Evolutionary conservation across 2,888 invertebrate species (phyloP).

Genomic region (Resseliella maxima): DNA sequence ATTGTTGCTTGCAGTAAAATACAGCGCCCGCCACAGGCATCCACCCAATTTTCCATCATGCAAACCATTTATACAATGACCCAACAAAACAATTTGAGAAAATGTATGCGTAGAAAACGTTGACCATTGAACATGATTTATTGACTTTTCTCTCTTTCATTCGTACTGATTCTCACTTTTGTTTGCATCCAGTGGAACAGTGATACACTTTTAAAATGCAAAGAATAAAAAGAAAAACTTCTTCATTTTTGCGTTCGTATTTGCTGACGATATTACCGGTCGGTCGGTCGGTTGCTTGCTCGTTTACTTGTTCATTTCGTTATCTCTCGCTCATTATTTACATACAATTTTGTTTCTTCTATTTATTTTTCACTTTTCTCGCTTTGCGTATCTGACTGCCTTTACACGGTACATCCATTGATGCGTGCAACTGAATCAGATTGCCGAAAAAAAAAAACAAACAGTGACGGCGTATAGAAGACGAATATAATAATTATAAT

Average conservation of each 20-base stretch:
- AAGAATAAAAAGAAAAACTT: not conserved
- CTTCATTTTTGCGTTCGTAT: not conserved
- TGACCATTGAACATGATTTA: not conserved
- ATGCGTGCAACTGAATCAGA: constrained; percentile 37
- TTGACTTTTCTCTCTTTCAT: not conserved
- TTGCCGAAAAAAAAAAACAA: not conserved
- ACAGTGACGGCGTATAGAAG: not conserved
- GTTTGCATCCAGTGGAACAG: not conserved
- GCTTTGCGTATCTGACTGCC: not conserved
- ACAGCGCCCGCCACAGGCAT: not conserved
- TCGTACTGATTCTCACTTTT: constrained; percentile 10
- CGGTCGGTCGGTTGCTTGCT: not conserved
- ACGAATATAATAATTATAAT: not conserved
- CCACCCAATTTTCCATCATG: constrained; percentile 9
- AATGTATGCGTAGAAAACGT: not conserved
- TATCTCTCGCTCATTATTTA: not conserved
- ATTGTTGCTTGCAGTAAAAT: not conserved
- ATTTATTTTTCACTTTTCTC: not conserved
- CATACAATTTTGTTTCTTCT: not conserved
- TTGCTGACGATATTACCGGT: constrained; percentile 27
- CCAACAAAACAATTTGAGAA: not conserved
- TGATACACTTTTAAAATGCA: constrained; percentile 45
- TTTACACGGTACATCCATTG: constrained; percentile 21
- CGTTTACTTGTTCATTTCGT: no score
- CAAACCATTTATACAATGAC: not conserved